Conservation (phyloP, 2,797 vertebrate genomes). For the Peromyscus aztecus region DNA sequence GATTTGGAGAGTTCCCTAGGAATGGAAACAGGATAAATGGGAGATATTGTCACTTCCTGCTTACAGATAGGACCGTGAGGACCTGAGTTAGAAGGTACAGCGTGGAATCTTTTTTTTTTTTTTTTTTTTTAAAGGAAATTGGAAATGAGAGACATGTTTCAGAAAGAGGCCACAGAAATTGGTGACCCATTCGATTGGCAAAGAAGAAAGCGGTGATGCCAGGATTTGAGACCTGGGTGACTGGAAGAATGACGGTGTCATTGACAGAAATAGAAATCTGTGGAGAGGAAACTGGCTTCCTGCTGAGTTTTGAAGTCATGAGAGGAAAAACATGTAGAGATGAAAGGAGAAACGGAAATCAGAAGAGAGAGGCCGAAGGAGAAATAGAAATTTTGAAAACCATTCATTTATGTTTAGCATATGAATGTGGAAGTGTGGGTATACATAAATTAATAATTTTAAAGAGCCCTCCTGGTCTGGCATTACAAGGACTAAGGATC, state of each 20-base stretch:
- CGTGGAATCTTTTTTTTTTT: not conserved
- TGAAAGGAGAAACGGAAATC: constrained; percentile 38
- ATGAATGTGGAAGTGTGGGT: not conserved
- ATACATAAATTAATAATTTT: not conserved
- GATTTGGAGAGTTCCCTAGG: not conserved
- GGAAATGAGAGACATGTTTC: not conserved
- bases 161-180: constrained; percentile 52
- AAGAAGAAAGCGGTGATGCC: constrained; percentile 47
- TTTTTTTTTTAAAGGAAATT: not conserved
- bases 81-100: not conserved
- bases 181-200: constrained; percentile 43
- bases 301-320: constrained; percentile 54
- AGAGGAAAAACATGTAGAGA: constrained; percentile 28
- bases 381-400: constrained; percentile 7
- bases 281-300: constrained; percentile 53
- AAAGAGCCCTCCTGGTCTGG: not conserved
- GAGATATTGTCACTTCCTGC: not conserved
- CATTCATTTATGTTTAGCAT: not conserved
- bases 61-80: not conserved
- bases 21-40: not conserved
- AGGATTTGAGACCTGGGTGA: constrained; percentile 56
- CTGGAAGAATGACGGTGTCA: constrained; percentile 66
- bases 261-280: constrained; percentile 65
- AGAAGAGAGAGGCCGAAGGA: constrained; percentile 30
- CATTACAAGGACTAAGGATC: not conserved